Conservation (phyloP, 2,888 invertebrate species). For the Bellardia bayeri region DNA sequence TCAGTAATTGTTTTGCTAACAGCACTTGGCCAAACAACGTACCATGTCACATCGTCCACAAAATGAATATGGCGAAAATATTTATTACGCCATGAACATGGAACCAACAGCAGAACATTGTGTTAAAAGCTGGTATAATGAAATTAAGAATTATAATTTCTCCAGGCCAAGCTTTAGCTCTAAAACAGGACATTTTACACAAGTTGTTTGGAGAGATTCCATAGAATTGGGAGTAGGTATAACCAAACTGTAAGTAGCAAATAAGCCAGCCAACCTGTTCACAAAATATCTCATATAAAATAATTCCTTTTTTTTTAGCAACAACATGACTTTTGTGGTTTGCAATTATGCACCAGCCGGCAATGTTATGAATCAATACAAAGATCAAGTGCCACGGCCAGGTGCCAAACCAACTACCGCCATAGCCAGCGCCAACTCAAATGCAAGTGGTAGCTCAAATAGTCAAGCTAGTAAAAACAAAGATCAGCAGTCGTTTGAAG, state of each 20-base stretch:
- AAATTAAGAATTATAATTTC: constrained; percentile 89
- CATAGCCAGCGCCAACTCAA: not conserved
- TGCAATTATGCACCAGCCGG: constrained; percentile 96
- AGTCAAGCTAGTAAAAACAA: not conserved
- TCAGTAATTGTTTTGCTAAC: not conserved
- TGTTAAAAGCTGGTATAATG: constrained; percentile 88
- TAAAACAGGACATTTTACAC: constrained; percentile 92
- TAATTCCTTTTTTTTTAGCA: constrained; percentile 80
- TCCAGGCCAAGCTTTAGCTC: constrained; percentile 87
- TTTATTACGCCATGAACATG: constrained; percentile 90
- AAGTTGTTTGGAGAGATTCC: constrained; percentile 92
- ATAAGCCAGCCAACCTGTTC: not conserved
- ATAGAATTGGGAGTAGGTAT: constrained; percentile 91
- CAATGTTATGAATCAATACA: constrained; percentile 91
- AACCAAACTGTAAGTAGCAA: constrained; percentile 79
- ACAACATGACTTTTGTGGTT: constrained; percentile 89
- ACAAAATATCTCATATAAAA: not conserved
- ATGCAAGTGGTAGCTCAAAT: no score
- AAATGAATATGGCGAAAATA: constrained; percentile 93
- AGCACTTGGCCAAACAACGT: constrained; percentile 84
- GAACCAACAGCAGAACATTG: constrained; percentile 85
- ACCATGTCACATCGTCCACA: constrained; percentile 90
- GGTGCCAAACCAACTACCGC: constrained; percentile 9
- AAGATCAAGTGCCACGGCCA: constrained; percentile 88
- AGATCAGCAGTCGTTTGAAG: constrained; percentile 85